Evolutionary conservation across 2,888 invertebrate species (phyloP).

Genomic region (Phyto melanocephala): DNA sequence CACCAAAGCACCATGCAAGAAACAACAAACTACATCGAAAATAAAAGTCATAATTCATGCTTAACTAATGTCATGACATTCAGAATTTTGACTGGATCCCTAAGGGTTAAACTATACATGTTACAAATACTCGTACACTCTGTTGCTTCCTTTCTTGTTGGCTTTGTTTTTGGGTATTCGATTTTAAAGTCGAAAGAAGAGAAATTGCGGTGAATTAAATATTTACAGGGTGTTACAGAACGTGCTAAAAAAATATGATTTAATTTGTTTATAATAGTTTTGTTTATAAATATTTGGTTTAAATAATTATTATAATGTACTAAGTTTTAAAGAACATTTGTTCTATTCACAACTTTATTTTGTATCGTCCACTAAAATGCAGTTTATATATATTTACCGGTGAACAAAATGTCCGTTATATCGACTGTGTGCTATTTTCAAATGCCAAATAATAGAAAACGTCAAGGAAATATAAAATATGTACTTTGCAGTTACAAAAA

Average conservation of each 20-base stretch:
- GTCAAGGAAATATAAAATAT: too few species aligned
- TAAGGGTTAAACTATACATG: slow-evolving; percentile 52
- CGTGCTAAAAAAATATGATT: too few species aligned
- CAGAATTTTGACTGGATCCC: slow-evolving; percentile 39
- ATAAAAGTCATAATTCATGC: slow-evolving; percentile 60
- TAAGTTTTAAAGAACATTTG: too few species aligned
- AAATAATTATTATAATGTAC: too few species aligned
- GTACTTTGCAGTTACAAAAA: too few species aligned
- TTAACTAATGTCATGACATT: slow-evolving; percentile 46
- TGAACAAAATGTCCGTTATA: too few species aligned
- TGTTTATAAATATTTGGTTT: not conserved
- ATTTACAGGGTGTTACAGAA: not conserved
- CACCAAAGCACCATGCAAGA: slow-evolving; percentile 32
- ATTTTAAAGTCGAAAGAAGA: slow-evolving; percentile 12
- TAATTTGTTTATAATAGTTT: not conserved
- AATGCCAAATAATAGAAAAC: too few species aligned
- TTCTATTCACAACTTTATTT: too few species aligned
- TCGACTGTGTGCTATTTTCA: too few species aligned
- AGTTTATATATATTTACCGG: too few species aligned
- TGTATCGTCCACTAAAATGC: too few species aligned
- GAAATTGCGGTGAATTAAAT: slow-evolving; percentile 15
- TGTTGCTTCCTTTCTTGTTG: slow-evolving; percentile 50
- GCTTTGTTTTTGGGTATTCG: slow-evolving; percentile 27
- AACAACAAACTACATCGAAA: slow-evolving; percentile 57
- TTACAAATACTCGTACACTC: slow-evolving; percentile 15